phyloP scores from a whole-genome alignment of 2,797 vertebrate genomes.

The Apodemus agrarius region DNA sequence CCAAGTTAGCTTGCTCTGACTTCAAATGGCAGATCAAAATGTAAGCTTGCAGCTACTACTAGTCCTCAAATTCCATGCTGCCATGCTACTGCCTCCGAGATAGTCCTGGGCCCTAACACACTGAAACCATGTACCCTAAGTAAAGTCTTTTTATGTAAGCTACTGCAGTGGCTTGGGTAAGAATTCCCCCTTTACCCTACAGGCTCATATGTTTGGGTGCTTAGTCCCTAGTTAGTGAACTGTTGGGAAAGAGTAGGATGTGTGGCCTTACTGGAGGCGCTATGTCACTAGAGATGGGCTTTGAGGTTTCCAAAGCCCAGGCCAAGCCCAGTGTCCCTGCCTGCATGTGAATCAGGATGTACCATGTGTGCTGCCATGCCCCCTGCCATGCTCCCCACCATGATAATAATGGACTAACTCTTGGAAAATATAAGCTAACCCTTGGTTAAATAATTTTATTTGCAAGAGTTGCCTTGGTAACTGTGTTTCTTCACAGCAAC shows the following conservation, averaged over 20 bases:
- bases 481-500: neutral
- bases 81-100: too few species aligned
- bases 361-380: neutral
- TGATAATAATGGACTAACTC: neutral
- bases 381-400: neutral
- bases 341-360: neutral
- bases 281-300: too few species aligned
- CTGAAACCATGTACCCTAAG: neutral
- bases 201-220: neutral
- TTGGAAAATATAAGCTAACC: too few species aligned
- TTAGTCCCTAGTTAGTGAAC: neutral
- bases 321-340: neutral
- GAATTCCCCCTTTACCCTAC: neutral
- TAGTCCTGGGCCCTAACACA: too few species aligned
- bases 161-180: neutral
- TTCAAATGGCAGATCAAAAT: too few species aligned
- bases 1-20: too few species aligned
- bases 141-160: neutral
- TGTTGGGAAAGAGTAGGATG: neutral
- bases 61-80: too few species aligned
- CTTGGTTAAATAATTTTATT: too few species aligned
- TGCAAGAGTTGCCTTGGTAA: neutral
- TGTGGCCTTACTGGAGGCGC: too few species aligned
- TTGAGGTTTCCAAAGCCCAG: neutral
- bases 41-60: too few species aligned